Base-by-base conservation (phyloP, 2,797 vertebrate genomes). In the Enteromius argenteus region DNA sequence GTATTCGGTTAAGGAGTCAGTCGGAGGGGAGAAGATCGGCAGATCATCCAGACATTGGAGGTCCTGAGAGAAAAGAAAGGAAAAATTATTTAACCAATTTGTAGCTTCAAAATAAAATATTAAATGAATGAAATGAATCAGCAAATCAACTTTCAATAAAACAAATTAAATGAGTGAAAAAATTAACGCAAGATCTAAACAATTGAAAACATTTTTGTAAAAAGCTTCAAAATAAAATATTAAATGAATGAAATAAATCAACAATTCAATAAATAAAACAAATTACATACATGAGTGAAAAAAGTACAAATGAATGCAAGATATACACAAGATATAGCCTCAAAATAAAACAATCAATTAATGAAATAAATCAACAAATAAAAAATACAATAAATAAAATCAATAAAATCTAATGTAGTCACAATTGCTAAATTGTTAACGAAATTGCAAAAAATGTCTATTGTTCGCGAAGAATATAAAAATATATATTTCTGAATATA, bases 1-100 rank as follows among this genome's bases (percentile, higher is more conserved):
- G 23, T 98, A 98, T 89, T 97, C 97, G 0, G 97, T 98, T 86
- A 98, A 94, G 5, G 98, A 99, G 92, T 98, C 97, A n/a, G 96
- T 89, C 0, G 97, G 95, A 9, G 98, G 97, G 0, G 97, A 98
- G 92, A 99, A 97, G 86, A 98, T 96, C 91, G 97, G 96, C 87
- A 97, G 94, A 84, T 98, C 97, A 89, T 97, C 96, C 82, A 97
- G 94, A 95, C 95, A 97, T 53, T 95, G 92, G 89, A 97, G 92
- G 79, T 99, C 98, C 98, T 99, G 32, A 46, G 30, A 53, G 62
- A 87, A 79, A n/a, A 87, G 30, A 87, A 39, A 30, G 60, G 15
- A n/a, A 19, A 51, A 69, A 42, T 53, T 64, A 0, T 74, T 71
- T 80, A 30, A 46, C 4, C 46, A 39, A 42, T 66, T 3, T 39